phyloP scores from a whole-genome alignment of 2,113 vertebrate genomes.

The Carollia perspicillata region DNA sequence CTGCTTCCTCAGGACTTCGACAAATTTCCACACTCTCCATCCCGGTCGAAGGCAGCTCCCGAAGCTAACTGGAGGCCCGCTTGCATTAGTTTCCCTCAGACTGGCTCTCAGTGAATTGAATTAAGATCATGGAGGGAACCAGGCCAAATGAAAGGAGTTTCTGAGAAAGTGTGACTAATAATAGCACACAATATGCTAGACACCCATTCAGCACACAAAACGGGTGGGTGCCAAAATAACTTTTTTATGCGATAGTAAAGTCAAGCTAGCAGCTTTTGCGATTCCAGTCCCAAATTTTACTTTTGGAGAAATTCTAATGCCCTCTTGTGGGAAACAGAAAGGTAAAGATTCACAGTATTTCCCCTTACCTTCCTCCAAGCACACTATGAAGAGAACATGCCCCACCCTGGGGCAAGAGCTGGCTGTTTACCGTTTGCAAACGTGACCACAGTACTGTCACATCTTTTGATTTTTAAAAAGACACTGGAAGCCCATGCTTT shows the following conservation, averaged over 20 bases:
- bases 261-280: not conserved
- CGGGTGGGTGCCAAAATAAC: not conserved
- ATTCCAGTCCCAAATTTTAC: not conserved
- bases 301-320: constrained; percentile 53
- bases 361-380: not conserved
- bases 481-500: not conserved
- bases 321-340: constrained; percentile 65
- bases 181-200: not conserved
- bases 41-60: not conserved
- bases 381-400: not conserved
- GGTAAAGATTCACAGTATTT: not conserved
- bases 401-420: not conserved
- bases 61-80: not conserved
- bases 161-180: not conserved
- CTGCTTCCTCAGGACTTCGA: not conserved
- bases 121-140: not conserved
- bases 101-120: not conserved
- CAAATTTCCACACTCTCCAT: not conserved
- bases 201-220: not conserved
- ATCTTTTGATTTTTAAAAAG: not conserved
- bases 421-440: not conserved
- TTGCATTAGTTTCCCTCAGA: not conserved
- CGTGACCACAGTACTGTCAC: not conserved
- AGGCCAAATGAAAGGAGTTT: not conserved
- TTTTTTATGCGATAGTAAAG: not conserved